Evolutionary conservation across 2,888 invertebrate species (phyloP), one percentile per base, ranked within the genome.

Genomic region (Melanophora roralis): DNA sequence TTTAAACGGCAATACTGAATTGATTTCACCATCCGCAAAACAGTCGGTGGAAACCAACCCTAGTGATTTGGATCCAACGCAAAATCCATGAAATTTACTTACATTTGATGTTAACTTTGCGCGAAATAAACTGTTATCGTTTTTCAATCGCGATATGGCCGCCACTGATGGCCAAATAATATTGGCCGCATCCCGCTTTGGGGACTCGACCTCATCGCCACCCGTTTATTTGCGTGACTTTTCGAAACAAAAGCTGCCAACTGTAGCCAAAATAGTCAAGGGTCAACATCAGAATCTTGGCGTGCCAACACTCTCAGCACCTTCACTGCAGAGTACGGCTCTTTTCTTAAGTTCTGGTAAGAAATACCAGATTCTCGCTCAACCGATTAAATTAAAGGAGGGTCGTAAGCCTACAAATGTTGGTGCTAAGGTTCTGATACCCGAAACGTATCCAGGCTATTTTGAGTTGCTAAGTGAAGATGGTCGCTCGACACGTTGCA

Each of bases 401-500:
- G 96, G 96, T 0, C 92, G 96, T 82, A 92, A 96, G 76, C 93
- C 95, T 86, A 94, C 95, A 38, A 94, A 94, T 84, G 93, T 96
- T 27, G 90, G 90, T 53, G 95, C 95, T 7, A 93, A 97, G 86
- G 92, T 98, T 82, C 95, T 96, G 64, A 97, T 98, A 79, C 98
- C 98, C 6, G 95, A 97, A 85, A 93, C 95, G 0, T 98, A 97
- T 89, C 92, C 94, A 83, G 98, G 98, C 8, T 98, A 95, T 90
- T 98, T 98, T 89, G 98, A 98, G 90, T 92, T 98, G 62, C 91
- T 98, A 36, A 97, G 97, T 87, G 98, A 98, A 90, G 97, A 98
- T 90, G 98, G 98, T 0, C 92, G 96, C 84, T 95, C 97, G 23
- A 96, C 97, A 8, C 92, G 96, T 81, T 96, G 97, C 85, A 95